Evolutionary conservation across 2,888 invertebrate species (phyloP).

Genomic region (Phortica magna): DNA sequence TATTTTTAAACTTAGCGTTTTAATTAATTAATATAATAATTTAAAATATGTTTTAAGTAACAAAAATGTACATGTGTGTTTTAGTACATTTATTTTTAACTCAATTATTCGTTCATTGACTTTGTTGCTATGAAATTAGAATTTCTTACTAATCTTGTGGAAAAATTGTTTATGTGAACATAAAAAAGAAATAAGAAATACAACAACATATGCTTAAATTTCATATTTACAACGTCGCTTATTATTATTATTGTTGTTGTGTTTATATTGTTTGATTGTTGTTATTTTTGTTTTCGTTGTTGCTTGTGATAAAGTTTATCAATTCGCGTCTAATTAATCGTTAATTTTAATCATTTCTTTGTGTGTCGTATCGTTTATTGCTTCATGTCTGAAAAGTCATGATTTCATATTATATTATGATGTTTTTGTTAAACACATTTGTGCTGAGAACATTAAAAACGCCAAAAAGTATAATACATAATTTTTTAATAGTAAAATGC

Average conservation of each 20-base stretch:
- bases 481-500: no score
- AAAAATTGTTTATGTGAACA: not conserved
- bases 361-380: not conserved
- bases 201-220: not conserved
- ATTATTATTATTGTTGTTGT: conserved; percentile 4
- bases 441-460: no score
- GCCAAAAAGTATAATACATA: no score
- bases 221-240: not conserved
- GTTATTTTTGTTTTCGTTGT: not conserved
- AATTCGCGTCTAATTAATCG: not conserved
- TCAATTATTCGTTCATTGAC: conserved; percentile 40
- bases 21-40: no score
- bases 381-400: not conserved
- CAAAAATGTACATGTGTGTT: no score
- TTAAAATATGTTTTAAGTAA: no score
- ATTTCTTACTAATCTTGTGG: not conserved
- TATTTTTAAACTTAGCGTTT: no score
- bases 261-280: not conserved
- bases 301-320: conserved; percentile 21
- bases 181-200: not conserved
- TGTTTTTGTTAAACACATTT: no score
- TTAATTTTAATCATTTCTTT: not conserved
- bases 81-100: conserved; percentile 26
- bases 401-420: not conserved
- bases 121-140: not conserved